Percentiles rank a stretch among this genome's conserved stretches.
Evolutionary conservation across 1,140 invertebrate species (phyloP).

Genomic region (Leptinotarsa defecta): DNA sequence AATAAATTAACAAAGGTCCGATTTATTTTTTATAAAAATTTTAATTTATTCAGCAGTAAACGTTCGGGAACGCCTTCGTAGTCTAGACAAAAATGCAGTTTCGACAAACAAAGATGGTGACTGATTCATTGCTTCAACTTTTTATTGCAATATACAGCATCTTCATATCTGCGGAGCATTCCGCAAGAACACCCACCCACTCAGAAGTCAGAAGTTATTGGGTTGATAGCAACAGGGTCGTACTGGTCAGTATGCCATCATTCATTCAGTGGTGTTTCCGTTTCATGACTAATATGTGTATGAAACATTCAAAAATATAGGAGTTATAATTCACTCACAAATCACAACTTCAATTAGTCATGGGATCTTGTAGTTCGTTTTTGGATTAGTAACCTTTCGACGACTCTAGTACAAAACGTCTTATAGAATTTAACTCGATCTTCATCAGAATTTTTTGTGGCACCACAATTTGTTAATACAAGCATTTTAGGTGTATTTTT

Average conservation of each 20-base stretch:
- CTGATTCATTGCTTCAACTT: conserved; percentile 43
- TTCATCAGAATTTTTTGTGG: too few relatives aligned
- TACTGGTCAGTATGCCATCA: background rate
- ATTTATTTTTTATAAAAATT: conserved; percentile 37
- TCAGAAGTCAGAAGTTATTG: background rate
- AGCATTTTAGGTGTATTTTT: too few relatives aligned
- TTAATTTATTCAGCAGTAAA: conserved; percentile 40
- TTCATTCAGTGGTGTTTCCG: too few relatives aligned
- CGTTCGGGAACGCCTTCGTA: conserved; percentile 37
- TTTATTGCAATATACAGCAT: conserved; percentile 42
- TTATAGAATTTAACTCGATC: too few relatives aligned
- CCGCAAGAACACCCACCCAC: conserved; percentile 11
- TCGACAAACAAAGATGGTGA: conserved; percentile 39
- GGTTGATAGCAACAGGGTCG: background rate
- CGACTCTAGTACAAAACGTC: too few relatives aligned
- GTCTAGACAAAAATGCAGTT: conserved; percentile 45
- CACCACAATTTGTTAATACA: too few relatives aligned
- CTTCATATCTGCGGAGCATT: conserved; percentile 18
- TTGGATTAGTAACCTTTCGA: too few relatives aligned
- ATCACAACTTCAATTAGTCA: too few relatives aligned
- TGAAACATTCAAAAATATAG: too few relatives aligned
- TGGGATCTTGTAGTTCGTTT: too few relatives aligned
- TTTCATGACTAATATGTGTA: too few relatives aligned
- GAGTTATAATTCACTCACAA: too few relatives aligned
- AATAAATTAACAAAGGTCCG: conserved; percentile 14